Base-by-base conservation (phyloP, 2,888 invertebrate species). In the Bibio marci region DNA sequence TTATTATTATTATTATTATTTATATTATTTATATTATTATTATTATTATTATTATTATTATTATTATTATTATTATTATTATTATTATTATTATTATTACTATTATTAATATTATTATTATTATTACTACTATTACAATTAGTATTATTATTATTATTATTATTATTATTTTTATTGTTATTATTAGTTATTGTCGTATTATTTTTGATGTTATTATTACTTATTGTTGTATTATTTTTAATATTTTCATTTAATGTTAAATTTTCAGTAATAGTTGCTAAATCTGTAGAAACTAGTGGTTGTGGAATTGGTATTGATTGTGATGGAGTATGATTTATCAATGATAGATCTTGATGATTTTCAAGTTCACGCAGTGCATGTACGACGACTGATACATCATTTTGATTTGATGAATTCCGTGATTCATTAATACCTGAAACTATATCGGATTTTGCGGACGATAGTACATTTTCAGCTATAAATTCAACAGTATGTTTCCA, bases 401-500 rank as follows among this genome's bases (percentile, higher is more conserved):
- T 66, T 13, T 67, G 65, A 44, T 67, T 65, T 11, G 27, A n/a
- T 12, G 33, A 25, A 15, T 26, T 12, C 30, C 58, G 22, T 61
- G 58, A 30, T 60, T 62, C 17, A 61, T 63, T 42, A 35, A 36
- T 14, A 35, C 37, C 14, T 45, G 48, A 14, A 40, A 74, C 67
- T 36, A 79, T 76, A 55, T 80, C 79, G 4, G 76, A 73, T 46
- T 76, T 72, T 14, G 76, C 78, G 37, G 78, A 72, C 33, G 76
- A 76, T 45, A 83, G 63, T 30, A 83, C 78, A 54, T 76, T 80
- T 62, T 90, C 88, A 3, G 88, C 81, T 51, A 91, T 80, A 38
- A 86, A 85, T 58, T 90, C 88, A 11, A 87, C 82, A 3, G 90
- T 83, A 65, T 83, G 76, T 66, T 80, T 80, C 44, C 79, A 79